phyloP scores from a whole-genome alignment of 2,113 vertebrate species.

The Pangasianodon hypophthalmus region DNA sequence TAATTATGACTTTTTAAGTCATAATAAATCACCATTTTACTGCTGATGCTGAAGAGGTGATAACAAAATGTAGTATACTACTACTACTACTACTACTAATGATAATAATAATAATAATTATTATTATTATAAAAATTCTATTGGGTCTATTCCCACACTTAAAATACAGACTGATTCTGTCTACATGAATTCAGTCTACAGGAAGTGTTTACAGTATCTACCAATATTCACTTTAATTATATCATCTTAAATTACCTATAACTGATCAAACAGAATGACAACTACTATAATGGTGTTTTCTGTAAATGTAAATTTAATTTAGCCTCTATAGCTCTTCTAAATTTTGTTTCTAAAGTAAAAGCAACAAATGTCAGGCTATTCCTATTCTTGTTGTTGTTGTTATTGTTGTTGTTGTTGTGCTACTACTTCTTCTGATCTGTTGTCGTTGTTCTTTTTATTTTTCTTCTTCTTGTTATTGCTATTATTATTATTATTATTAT shows the following conservation, averaged over 20 bases:
- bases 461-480: background rate
- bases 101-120: no score
- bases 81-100: no score
- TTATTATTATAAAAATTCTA: no score
- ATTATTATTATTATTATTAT: background rate
- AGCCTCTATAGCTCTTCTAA: background rate
- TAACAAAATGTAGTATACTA: background rate
- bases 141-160: background rate
- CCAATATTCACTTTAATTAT: background rate
- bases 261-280: background rate
- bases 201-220: background rate
- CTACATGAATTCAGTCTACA: background rate
- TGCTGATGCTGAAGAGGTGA: background rate
- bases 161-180: background rate
- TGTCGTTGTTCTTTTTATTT: background rate
- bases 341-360: background rate
- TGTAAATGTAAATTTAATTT: background rate
- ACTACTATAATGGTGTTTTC: background rate
- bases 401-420: background rate
- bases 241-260: background rate
- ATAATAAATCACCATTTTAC: no score
- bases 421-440: background rate
- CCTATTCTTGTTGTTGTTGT: background rate
- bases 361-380: background rate
- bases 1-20: background rate